Base-by-base conservation (phyloP, 1,140 invertebrate species). In the Pararge aegeria region DNA sequence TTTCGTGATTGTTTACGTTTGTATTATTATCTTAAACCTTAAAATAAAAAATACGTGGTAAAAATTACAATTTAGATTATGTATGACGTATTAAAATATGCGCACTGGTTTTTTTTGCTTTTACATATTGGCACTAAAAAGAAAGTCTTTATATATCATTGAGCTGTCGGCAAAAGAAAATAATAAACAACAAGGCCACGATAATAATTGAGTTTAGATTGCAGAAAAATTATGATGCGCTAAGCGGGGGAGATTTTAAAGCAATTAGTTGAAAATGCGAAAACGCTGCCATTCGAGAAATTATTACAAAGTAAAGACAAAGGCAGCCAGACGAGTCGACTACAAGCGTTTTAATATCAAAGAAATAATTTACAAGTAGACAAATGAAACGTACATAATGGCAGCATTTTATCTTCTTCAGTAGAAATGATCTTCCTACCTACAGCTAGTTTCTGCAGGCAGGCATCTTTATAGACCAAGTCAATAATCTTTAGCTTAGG, bases 231-330 rank as follows among this genome's bases (percentile, higher is more conserved):
- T 40, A 40, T 40, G 38, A 40, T 16, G 38, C 15, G 38, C 13
- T 40, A 40, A 40, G 38, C 38, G 38, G 16, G 6, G 13, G 13
- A 16, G 38, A 40, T 40, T 40, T 40, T 40, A 40, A 40, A 40
- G 38, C 38, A 40, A 40, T 40, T 40, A 40, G 38, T 40, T 4
- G 38, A 18, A 37, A 37, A 24, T 37, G 30, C n/a, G 30, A 37
- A 40, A 16, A 40, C 13, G 13, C 38, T 18, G 38, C 38, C 16
- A 40, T 40, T 40, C 38, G 38, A 18, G 38, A 16, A 40, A 40
- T 40, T 16, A 40, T 40, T 40, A n/a, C 30, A 34, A 34, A 34
- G 30, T 10, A 12, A 34, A 34, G 30, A 34, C 30, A 34, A 34
- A 34, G 30, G 30, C 3, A 34, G 3, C 27, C 10, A 34, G 30